phyloP scores from a whole-genome alignment of 2,888 invertebrate genomes.

The Galeruca laticollis region DNA sequence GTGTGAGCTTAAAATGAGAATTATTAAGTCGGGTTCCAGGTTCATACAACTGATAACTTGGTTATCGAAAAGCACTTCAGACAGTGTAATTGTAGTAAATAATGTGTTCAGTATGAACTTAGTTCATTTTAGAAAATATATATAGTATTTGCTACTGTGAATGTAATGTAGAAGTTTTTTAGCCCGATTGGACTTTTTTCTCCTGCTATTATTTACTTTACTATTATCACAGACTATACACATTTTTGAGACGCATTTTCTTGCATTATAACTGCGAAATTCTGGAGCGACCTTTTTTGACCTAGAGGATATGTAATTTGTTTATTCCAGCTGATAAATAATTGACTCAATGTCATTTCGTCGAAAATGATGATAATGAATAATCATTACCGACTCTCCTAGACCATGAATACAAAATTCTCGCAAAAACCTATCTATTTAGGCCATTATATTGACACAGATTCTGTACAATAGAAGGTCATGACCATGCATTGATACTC shows the following conservation, averaged over 20 bases:
- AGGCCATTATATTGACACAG: neutral
- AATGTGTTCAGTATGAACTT: too few species aligned
- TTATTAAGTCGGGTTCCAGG: too few species aligned
- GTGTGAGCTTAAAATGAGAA: too few species aligned
- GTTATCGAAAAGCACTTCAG: too few species aligned
- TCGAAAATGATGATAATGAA: neutral
- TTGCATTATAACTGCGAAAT: neutral
- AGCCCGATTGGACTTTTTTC: too few species aligned
- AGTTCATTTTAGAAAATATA: too few species aligned
- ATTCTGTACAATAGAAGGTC: neutral
- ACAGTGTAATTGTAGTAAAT: too few species aligned
- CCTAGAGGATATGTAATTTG: slow-evolving; percentile 10
- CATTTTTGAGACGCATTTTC: neutral
- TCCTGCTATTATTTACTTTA: too few species aligned
- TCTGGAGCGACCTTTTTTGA: slow-evolving; percentile 12
- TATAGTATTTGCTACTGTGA: too few species aligned
- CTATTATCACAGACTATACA: too few species aligned
- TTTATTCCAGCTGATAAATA: slow-evolving; percentile 5
- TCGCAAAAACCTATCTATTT: neutral
- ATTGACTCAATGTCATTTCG: slow-evolving; percentile 11
- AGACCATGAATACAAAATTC: slow-evolving; percentile 3
- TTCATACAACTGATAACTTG: too few species aligned
- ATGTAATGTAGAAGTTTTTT: too few species aligned
- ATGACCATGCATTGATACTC: neutral
- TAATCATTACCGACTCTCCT: neutral